phyloP scores from a whole-genome alignment of 2,888 invertebrate genomes.

The Pemphredon lugubris region DNA sequence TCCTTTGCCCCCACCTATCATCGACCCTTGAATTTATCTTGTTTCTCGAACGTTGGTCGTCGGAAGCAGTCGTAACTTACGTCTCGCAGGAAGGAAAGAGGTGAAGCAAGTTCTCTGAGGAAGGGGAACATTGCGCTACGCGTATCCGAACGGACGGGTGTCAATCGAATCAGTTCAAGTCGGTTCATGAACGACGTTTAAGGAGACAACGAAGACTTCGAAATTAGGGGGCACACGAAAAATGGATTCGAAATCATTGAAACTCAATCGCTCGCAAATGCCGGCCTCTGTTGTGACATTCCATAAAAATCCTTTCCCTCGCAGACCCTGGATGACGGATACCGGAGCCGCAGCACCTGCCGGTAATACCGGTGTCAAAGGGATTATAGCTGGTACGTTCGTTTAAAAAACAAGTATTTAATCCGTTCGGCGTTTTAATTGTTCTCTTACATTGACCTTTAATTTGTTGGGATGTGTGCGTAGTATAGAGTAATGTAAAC shows the following conservation, averaged over 20 bases:
- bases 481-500: constrained; percentile 7
- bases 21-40: constrained; percentile 12
- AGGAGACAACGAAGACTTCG: constrained; percentile 9
- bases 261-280: constrained; percentile 49
- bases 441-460: constrained; percentile 3
- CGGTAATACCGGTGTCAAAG: constrained; percentile 89
- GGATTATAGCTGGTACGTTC: constrained; percentile 90
- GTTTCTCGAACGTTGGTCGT: background rate
- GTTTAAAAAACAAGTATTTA: constrained; percentile 3
- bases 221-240: constrained; percentile 16
- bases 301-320: constrained; percentile 82
- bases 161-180: constrained; percentile 55
- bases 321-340: constrained; percentile 89
- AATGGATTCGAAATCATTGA: constrained; percentile 74
- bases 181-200: constrained; percentile 38
- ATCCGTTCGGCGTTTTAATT: background rate
- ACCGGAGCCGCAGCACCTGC: constrained; percentile 87
- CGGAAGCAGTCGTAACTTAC: constrained; percentile 1
- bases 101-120: constrained; percentile 41
- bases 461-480: constrained; percentile 22
- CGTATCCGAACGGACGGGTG: constrained; percentile 42
- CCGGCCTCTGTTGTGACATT: constrained; percentile 35
- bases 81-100: constrained; percentile 24
- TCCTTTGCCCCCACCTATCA: background rate
- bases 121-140: constrained; percentile 47